phyloP scores from a whole-genome alignment of 2,113 vertebrate species.

The Phainopepla nitens region DNA sequence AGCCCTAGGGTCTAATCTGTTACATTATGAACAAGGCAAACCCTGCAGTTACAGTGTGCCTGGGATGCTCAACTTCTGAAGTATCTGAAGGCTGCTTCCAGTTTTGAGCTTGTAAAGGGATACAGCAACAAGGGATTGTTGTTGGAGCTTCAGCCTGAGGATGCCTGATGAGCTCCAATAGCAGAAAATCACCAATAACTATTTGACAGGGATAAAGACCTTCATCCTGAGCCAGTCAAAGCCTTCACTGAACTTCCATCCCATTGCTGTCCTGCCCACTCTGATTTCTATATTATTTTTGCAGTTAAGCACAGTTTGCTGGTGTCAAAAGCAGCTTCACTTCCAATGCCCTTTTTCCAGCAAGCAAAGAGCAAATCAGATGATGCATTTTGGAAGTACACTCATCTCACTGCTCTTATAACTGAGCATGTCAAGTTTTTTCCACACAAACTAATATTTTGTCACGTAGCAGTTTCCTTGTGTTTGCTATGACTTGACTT shows the following conservation, averaged over 20 bases:
- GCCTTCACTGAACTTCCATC: fast-evolving
- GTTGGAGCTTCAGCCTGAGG: background rate
- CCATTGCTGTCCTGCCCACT: background rate
- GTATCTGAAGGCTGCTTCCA: background rate
- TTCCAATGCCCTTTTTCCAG: background rate
- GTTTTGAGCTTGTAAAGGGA: background rate
- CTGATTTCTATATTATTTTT: background rate
- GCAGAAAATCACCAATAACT: background rate
- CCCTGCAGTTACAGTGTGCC: background rate
- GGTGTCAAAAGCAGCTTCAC: background rate
- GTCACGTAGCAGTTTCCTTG: background rate
- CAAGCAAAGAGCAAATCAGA: background rate
- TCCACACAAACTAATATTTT: background rate
- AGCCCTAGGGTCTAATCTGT: background rate
- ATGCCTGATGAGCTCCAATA: background rate
- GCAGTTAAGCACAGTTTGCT: background rate
- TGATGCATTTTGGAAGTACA: background rate
- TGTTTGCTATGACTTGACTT: background rate
- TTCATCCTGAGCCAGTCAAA: background rate
- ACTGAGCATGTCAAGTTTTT: background rate
- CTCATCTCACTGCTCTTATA: background rate
- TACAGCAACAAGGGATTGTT: background rate
- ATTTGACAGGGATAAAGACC: background rate
- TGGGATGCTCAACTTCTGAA: background rate
- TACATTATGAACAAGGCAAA: background rate